Percentiles rank a stretch among this genome's conserved stretches.
Conservation (phyloP, 2,113 vertebrate species). For the Hiodon alosoides region DNA sequence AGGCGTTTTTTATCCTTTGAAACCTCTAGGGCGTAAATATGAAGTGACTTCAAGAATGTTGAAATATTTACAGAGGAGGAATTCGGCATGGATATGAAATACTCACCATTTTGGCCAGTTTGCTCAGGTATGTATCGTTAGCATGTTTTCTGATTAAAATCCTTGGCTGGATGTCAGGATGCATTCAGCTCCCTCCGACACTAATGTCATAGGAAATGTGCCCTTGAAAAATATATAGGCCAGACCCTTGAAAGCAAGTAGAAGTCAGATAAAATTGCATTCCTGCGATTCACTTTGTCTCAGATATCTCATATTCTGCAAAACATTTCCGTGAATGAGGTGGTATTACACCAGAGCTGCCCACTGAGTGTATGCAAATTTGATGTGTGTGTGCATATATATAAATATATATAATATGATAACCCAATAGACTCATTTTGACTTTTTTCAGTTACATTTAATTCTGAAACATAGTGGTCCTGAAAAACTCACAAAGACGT, state of each 20-base stretch:
- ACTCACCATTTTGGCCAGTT: slow-evolving; percentile 13
- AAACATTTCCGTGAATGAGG: neutral
- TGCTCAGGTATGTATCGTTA: slow-evolving; percentile 10
- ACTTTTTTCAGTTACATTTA: neutral
- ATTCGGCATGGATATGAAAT: no score
- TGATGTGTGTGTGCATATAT: neutral
- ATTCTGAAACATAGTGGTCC: neutral
- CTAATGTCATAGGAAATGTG: slow-evolving; percentile 13
- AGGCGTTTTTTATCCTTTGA: no score
- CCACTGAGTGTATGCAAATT: no score
- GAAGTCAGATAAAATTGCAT: neutral
- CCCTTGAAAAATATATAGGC: slow-evolving; percentile 23
- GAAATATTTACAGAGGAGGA: no score
- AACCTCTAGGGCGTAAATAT: no score
- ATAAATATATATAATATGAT: no score
- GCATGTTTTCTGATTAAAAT: slow-evolving; percentile 13
- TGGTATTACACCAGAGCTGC: neutral
- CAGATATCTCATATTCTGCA: neutral
- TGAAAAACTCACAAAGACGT: slow-evolving; percentile 33
- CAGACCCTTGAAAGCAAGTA: neutral
- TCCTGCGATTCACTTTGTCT: no score
- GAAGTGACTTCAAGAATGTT: no score
- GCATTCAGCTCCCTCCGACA: slow-evolving; percentile 30
- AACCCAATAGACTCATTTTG: no score
- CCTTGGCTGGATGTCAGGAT: slow-evolving; percentile 30